Evolutionary conservation across 2,113 vertebrate species (phyloP).

Genomic region (Desmodus rotundus): DNA sequence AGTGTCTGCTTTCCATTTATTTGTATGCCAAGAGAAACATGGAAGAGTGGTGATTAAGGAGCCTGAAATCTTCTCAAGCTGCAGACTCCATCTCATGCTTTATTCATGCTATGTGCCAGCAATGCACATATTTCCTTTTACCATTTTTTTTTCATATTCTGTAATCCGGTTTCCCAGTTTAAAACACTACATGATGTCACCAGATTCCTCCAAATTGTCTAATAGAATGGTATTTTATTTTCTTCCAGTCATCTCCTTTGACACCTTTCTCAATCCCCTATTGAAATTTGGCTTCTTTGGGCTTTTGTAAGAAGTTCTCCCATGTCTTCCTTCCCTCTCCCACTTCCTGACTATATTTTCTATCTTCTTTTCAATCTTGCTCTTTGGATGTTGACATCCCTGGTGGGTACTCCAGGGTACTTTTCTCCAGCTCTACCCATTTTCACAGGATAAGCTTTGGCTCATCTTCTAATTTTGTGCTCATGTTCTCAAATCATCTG

Average conservation of each 20-base stretch:
- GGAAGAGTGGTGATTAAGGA: neutral
- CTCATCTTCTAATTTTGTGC: neutral
- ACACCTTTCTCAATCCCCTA: no score
- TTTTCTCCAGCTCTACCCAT: neutral
- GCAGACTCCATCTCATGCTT: neutral
- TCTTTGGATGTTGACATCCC: neutral
- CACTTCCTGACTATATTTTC: neutral
- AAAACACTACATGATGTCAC: neutral
- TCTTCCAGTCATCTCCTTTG: neutral
- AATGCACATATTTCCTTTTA: neutral
- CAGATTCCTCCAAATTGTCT: neutral
- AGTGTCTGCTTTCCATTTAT: no score
- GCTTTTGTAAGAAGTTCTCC: neutral
- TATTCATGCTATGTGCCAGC: neutral
- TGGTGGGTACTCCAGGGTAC: neutral
- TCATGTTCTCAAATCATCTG: neutral
- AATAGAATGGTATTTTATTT: neutral
- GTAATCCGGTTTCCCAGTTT: neutral
- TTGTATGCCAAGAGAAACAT: no score
- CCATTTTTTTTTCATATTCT: neutral
- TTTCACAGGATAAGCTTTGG: neutral
- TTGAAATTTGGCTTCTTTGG: neutral
- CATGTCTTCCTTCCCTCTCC: neutral
- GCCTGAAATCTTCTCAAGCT: neutral
- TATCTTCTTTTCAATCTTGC: neutral